These are phyloP conservation scores for Eleutherodactylus coqui DNA, from an alignment of 2,797 vertebrate genomes.

Conservation along the genomic window DNA sequence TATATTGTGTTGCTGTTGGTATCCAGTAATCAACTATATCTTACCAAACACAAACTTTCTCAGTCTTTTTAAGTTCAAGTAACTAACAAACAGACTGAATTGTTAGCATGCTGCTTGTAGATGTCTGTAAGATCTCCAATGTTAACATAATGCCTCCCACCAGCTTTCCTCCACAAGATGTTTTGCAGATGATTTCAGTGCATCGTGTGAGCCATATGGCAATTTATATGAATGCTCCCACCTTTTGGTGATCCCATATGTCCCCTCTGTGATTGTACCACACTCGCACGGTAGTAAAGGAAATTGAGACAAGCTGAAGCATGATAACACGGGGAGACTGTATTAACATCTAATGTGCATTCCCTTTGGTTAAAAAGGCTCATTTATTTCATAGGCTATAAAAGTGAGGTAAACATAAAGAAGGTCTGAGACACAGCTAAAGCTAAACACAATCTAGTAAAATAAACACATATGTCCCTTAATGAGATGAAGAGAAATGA, in stretches of 20 bases:
- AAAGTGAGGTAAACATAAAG: conserved; percentile 19
- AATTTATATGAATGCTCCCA: conserved; percentile 44
- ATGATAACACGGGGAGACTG: conserved; percentile 46
- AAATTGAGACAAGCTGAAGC: conserved; percentile 58
- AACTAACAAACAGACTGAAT: background rate
- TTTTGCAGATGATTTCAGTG: conserved; percentile 59
- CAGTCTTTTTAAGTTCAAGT: background rate
- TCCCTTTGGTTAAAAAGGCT: conserved; percentile 49
- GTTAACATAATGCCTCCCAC: conserved; percentile 53
- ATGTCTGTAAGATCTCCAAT: conserved; percentile 24
- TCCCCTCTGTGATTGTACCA: conserved; percentile 53
- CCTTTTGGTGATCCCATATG: conserved; percentile 60
- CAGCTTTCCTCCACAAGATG: conserved; percentile 48
- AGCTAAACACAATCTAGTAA: background rate
- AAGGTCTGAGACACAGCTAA: background rate
- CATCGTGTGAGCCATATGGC: conserved; percentile 55
- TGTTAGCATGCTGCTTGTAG: background rate
- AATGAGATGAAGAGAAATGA: background rate
- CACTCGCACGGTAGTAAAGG: conserved; percentile 52
- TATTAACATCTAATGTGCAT: conserved; percentile 54
- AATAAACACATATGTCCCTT: background rate
- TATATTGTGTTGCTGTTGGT: background rate
- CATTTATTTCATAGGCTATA: conserved; percentile 39
- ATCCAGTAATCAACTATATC: background rate
- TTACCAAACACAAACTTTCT: background rate